Conservation (phyloP, 2,888 invertebrate species). For the Molorchus minor region DNA sequence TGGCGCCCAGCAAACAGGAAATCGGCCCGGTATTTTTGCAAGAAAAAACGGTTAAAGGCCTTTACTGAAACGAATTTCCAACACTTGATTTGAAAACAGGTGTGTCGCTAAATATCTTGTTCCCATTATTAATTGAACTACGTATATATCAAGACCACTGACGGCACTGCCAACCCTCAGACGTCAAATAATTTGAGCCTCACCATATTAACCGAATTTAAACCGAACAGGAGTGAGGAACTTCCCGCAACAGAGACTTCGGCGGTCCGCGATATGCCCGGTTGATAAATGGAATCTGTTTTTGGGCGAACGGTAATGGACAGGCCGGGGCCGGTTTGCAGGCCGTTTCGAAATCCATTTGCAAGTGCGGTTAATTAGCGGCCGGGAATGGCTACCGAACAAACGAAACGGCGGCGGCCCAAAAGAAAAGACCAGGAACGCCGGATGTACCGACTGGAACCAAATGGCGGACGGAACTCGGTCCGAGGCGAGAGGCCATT, state of each 20-base stretch:
- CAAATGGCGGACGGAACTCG: constrained; percentile 28
- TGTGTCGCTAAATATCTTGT: too few species aligned
- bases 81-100: too few species aligned
- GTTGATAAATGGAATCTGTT: constrained; percentile 44
- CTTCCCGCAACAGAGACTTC: constrained; percentile 36
- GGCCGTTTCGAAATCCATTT: constrained; percentile 47
- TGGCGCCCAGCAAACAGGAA: too few species aligned
- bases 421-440: constrained; percentile 32
- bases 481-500: constrained; percentile 39
- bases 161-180: neutral
- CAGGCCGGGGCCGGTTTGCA: constrained; percentile 40
- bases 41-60: too few species aligned
- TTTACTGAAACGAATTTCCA: too few species aligned
- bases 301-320: constrained; percentile 43
- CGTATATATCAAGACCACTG: too few species aligned
- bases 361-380: constrained; percentile 52
- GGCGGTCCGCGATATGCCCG: constrained; percentile 25
- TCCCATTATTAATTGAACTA: too few species aligned
- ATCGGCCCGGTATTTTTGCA: too few species aligned
- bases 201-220: constrained; percentile 38
- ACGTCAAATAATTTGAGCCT: constrained; percentile 15
- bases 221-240: constrained; percentile 34
- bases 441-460: constrained; percentile 35
- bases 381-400: constrained; percentile 40
- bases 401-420: constrained; percentile 31